Evolutionary conservation across 2,113 vertebrate species (phyloP).

Genomic region (Halcyon senegalensis): DNA sequence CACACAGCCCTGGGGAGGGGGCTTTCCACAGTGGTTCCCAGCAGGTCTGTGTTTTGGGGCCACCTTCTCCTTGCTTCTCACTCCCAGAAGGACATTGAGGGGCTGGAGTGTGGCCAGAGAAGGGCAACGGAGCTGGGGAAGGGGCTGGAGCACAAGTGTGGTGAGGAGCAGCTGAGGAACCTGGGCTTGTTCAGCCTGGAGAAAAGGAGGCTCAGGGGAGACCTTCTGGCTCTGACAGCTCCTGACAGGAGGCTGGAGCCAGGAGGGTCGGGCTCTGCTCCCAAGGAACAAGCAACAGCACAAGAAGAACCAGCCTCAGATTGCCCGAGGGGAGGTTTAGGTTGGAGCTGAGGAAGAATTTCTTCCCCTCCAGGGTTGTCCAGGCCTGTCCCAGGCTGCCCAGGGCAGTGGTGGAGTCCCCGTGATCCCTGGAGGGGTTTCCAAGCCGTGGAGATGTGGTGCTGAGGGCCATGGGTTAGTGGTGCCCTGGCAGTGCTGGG

Average conservation of each 20-base stretch:
- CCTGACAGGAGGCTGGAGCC: not conserved
- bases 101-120: not conserved
- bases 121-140: not conserved
- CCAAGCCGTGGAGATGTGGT: not conserved
- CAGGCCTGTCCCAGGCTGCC: not conserved
- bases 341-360: not conserved
- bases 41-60: rapidly evolving
- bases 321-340: not conserved
- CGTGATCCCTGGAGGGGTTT: not conserved
- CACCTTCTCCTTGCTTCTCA: not conserved
- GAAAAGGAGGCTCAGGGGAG: not conserved
- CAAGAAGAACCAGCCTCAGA: not conserved
- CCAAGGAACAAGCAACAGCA: not conserved
- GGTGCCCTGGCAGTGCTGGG: not conserved
- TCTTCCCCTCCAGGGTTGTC: not conserved
- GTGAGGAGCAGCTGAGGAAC: not conserved
- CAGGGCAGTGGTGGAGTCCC: not conserved
- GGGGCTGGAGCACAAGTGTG: not conserved
- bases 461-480: not conserved
- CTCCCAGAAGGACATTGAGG: not conserved
- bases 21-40: not conserved
- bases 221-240: not conserved
- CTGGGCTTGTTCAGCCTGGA: not conserved
- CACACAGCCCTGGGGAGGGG: rapidly evolving
- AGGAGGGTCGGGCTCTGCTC: not conserved